These are phyloP conservation scores for Paramormyrops kingsleyae DNA, from an alignment of 2,113 vertebrate species.

Conservation along the genomic window DNA sequence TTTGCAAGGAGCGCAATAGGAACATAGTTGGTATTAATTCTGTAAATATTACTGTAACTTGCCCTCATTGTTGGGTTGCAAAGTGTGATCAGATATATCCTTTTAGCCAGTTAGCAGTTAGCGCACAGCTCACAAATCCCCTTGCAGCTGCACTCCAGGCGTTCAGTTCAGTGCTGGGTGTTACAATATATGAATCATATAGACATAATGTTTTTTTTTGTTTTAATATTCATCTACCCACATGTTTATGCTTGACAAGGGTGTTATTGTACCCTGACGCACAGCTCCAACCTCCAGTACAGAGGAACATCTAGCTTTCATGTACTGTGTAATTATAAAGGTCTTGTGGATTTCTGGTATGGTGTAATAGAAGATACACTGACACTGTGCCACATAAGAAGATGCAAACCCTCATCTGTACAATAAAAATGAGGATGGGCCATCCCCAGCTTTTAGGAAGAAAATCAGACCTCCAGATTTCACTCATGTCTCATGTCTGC, in stretches of 20 bases:
- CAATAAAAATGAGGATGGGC: background rate
- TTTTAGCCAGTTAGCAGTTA: background rate
- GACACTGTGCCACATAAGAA: background rate
- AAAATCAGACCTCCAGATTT: background rate
- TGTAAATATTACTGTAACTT: background rate
- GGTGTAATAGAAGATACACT: background rate
- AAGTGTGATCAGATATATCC: background rate
- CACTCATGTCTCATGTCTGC: background rate
- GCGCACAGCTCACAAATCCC: background rate
- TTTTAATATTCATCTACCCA: background rate
- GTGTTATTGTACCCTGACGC: background rate
- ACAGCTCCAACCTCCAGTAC: background rate
- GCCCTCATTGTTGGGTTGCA: background rate
- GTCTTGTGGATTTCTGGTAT: background rate
- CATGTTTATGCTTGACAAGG: conserved; percentile 2
- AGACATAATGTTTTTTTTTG: background rate
- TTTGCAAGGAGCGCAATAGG: background rate
- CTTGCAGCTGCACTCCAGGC: background rate
- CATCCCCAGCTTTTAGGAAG: background rate
- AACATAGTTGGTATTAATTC: background rate
- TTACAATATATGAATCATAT: conserved; percentile 1
- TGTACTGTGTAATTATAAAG: background rate
- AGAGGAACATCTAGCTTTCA: background rate
- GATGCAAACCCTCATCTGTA: background rate
- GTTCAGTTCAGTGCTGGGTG: background rate